Conservation (phyloP, 2,797 vertebrate genomes). For the Alfaro cultratus region DNA sequence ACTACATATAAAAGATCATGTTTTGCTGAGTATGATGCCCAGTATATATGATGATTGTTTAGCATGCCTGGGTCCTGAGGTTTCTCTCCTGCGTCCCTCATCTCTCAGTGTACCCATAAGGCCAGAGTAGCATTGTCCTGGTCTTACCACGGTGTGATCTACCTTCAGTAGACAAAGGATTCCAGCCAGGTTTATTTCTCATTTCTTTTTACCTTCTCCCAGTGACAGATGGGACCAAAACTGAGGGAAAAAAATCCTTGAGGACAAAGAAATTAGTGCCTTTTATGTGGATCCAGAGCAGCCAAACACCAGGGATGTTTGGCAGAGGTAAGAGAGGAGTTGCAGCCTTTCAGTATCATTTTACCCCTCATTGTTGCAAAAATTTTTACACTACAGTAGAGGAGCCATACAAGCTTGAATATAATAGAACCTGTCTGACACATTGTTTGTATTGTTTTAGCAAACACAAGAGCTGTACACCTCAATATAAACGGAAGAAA, state of each 20-base stretch:
- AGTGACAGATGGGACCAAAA: slow-evolving; percentile 81
- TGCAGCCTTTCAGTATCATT: slow-evolving; percentile 71
- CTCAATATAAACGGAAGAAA: slow-evolving; percentile 66
- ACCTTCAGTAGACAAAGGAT: slow-evolving; percentile 74
- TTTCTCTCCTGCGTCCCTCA: slow-evolving; percentile 48
- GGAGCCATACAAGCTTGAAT: slow-evolving; percentile 61
- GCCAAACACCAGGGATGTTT: slow-evolving; percentile 73
- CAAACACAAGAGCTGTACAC: slow-evolving; percentile 61
- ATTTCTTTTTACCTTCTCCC: slow-evolving; percentile 81
- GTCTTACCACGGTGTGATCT: slow-evolving; percentile 72
- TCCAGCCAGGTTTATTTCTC: slow-evolving; percentile 74
- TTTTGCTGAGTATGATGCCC: background rate
- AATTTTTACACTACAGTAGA: slow-evolving; percentile 60
- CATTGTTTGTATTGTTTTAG: slow-evolving; percentile 79
- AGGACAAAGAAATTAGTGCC: slow-evolving; percentile 77
- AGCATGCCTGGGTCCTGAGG: slow-evolving; percentile 41
- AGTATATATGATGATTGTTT: slow-evolving; percentile 31
- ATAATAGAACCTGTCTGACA: slow-evolving; percentile 73
- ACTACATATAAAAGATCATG: slow-evolving; percentile 8
- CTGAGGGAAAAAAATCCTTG: slow-evolving; percentile 65
- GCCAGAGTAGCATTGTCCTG: slow-evolving; percentile 66
- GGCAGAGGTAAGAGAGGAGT: slow-evolving; percentile 62
- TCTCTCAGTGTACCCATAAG: slow-evolving; percentile 55
- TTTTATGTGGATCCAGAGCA: slow-evolving; percentile 82
- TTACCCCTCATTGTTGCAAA: slow-evolving; percentile 69